phyloP scores from a whole-genome alignment of 2,113 vertebrate genomes.

The Tyrannus savana region DNA sequence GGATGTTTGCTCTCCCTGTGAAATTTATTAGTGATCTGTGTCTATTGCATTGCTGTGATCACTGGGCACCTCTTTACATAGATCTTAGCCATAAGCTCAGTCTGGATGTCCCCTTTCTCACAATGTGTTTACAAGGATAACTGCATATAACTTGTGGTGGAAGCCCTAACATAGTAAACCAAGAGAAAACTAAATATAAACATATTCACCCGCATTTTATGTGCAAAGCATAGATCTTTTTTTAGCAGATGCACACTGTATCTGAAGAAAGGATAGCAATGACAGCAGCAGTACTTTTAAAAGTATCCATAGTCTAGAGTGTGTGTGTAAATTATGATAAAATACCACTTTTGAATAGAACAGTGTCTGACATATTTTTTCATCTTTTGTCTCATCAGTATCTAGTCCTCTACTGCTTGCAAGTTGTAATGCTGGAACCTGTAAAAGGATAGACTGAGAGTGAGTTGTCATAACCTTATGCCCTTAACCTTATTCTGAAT shows the following conservation, averaged over 20 bases:
- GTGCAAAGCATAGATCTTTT: neutral
- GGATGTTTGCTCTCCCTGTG: neutral
- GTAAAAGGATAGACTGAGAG: neutral
- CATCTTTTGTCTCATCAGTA: neutral
- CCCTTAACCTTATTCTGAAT: neutral
- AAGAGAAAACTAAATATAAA: neutral
- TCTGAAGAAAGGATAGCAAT: neutral
- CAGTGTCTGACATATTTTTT: neutral
- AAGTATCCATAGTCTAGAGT: neutral
- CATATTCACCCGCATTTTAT: neutral
- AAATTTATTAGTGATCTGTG: neutral
- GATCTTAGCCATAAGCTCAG: neutral
- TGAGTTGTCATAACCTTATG: neutral
- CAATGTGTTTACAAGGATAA: neutral
- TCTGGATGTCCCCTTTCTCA: neutral
- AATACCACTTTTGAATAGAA: neutral
- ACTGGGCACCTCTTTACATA: neutral
- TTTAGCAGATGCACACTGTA: neutral
- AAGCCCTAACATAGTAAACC: neutral
- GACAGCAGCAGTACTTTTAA: neutral
- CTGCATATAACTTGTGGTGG: neutral
- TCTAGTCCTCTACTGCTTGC: neutral
- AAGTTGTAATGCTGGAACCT: neutral
- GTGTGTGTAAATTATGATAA: neutral
- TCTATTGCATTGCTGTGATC: neutral